Evolutionary conservation across 2,113 vertebrate genomes (phyloP).

Genomic region (Xenopus laevis): DNA sequence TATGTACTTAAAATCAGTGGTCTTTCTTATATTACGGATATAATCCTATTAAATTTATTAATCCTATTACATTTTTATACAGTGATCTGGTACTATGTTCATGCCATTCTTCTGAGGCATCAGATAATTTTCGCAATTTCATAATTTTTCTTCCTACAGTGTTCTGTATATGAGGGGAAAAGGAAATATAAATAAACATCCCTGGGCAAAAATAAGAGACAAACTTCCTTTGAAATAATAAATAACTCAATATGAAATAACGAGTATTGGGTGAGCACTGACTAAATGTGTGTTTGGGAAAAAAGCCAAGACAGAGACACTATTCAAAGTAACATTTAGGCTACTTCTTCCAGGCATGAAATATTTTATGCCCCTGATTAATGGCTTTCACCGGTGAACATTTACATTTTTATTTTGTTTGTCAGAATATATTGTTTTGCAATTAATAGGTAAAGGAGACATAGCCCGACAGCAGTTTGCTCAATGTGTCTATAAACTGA

Average conservation of each 20-base stretch:
- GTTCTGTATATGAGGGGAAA: too few relatives aligned
- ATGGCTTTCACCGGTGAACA: constrained; percentile 10
- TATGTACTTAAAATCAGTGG: too few relatives aligned
- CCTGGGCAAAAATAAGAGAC: constrained; percentile 8
- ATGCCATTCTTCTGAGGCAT: too few relatives aligned
- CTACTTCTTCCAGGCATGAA: constrained; percentile 24
- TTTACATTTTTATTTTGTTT: constrained; percentile 40
- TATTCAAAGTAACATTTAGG: constrained; percentile 5
- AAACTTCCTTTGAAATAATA: constrained; percentile 5
- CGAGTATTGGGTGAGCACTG: constrained; percentile 3
- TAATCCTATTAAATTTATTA: too few relatives aligned
- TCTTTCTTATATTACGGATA: too few relatives aligned
- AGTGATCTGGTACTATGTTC: too few relatives aligned
- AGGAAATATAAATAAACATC: constrained; percentile 12
- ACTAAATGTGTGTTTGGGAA: constrained; percentile 33
- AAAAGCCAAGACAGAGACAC: constrained; percentile 22
- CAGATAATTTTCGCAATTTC: too few relatives aligned
- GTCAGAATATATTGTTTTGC: constrained; percentile 20
- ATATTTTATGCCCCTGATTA: constrained; percentile 31
- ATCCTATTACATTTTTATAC: too few relatives aligned
- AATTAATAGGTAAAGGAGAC: constrained; percentile 37
- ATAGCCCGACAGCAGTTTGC: constrained; percentile 29
- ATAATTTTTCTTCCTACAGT: too few relatives aligned
- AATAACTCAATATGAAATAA: constrained; percentile 21
- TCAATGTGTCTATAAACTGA: constrained; percentile 22